These are phyloP conservation scores for Ischnura elegans DNA, from an alignment of 2,888 invertebrate genomes.

Conservation along the genomic window DNA sequence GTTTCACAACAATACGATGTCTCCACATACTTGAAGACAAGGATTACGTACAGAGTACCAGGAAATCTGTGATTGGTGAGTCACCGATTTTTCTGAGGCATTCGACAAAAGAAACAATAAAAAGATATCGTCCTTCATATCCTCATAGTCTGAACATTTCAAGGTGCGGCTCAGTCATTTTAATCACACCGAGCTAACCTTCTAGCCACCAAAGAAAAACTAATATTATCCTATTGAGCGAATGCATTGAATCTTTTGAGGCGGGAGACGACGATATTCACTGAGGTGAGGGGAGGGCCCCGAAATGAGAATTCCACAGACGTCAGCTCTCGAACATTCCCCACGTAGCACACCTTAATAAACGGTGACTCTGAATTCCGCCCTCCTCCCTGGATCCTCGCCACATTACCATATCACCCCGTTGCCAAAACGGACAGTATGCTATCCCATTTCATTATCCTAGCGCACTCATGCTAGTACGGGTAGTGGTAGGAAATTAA, in stretches of 20 bases:
- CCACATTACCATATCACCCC: background rate
- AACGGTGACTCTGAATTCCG: background rate
- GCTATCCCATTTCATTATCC: too few relatives aligned
- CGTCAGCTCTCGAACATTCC: constrained; percentile 7
- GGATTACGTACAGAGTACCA: too few relatives aligned
- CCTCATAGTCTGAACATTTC: background rate
- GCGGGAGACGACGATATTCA: background rate
- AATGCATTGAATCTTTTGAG: background rate
- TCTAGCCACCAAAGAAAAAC: background rate
- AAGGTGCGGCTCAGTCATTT: background rate
- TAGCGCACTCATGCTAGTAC: too few relatives aligned
- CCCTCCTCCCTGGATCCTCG: background rate
- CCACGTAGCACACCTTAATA: constrained; percentile 7
- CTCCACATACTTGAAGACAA: too few relatives aligned
- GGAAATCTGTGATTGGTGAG: too few relatives aligned
- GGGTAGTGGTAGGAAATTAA: too few relatives aligned
- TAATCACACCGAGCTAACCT: background rate
- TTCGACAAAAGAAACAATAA: too few relatives aligned
- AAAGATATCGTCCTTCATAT: background rate
- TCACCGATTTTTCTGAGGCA: too few relatives aligned
- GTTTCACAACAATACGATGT: too few relatives aligned
- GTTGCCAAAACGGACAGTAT: too few relatives aligned
- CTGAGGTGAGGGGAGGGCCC: background rate
- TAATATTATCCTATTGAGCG: background rate
- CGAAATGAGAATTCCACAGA: constrained; percentile 17